Percentiles rank a stretch among this genome's conserved stretches.
phyloP scores from a whole-genome alignment of 2,888 invertebrate species.

The Julus scanicus region DNA sequence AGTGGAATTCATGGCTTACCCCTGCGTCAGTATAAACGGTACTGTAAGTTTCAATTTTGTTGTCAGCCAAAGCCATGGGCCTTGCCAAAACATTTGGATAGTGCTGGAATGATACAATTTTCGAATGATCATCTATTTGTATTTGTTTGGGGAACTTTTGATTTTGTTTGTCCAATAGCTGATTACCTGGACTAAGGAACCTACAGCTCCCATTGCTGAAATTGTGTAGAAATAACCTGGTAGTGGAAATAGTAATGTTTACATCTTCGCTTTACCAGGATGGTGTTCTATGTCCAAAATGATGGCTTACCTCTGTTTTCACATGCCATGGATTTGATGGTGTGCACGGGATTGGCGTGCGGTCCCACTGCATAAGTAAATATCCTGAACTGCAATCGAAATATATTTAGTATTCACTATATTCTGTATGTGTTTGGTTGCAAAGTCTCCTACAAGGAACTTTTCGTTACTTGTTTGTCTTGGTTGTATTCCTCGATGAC shows the following conservation, averaged over 20 bases:
- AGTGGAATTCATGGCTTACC: too few relatives aligned
- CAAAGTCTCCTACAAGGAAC: background rate
- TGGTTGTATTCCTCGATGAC: slow-evolving; percentile 67
- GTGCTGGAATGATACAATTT: slow-evolving; percentile 60
- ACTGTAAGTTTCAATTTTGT: slow-evolving; percentile 61
- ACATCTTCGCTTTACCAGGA: background rate
- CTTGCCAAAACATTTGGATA: slow-evolving; percentile 63
- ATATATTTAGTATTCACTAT: too few relatives aligned
- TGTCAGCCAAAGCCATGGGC: slow-evolving; percentile 62
- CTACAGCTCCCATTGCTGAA: slow-evolving; percentile 68
- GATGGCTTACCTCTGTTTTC: slow-evolving; percentile 66
- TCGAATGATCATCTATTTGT: too few relatives aligned
- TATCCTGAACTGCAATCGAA: slow-evolving; percentile 65
- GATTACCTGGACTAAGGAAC: slow-evolving; percentile 69
- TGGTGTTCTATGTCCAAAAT: background rate
- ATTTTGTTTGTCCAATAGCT: too few relatives aligned
- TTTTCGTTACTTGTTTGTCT: slow-evolving; percentile 58
- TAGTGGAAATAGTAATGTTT: slow-evolving; percentile 30
- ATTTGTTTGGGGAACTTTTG: too few relatives aligned
- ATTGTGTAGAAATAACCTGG: slow-evolving; percentile 68
- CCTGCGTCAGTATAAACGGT: slow-evolving; percentile 62
- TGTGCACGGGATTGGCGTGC: slow-evolving; percentile 67
- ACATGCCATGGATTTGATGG: slow-evolving; percentile 68
- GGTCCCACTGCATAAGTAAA: slow-evolving; percentile 70
- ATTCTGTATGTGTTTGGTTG: background rate